Evolutionary conservation across 2,113 vertebrate genomes (phyloP), one percentile per base, ranked within the genome.

Genomic region (Calyptommatus sinebrachiatus): DNA sequence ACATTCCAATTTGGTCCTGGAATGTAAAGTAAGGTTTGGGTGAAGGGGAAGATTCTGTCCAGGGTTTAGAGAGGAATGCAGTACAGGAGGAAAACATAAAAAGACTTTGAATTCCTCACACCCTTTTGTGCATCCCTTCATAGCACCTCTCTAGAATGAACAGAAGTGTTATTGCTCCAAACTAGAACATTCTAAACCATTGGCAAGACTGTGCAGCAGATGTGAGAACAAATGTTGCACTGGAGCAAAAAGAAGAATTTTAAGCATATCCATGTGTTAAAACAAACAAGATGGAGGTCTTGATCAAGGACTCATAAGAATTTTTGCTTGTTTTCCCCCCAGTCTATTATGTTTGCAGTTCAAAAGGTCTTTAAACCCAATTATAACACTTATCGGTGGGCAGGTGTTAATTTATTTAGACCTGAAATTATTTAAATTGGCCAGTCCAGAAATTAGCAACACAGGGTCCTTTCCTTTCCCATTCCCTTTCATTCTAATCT

Each of bases 101-200:
- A 57, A 74, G 9, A 14, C 63, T 80, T 80, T 74, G 71, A 74
- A 74, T 26, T 80, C 12, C 53, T 18, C 48, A 68, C 79, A 60
- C 26, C 24, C 29, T 73, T 68, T 41, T 68, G 31, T 41, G 71
- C 35, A 5, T 74, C 31, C 68, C 26, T 35, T 31, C 8, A 22
- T 24, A 28, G 63, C 18, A 22, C 79, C 10, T 10, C 62, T 22
- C 10, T 24, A 66, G 16, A 80, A 24, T 9, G 26, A 45, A 31
- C 45, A 50, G 46, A 21, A 67, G 60, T 67, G 21, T 62, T 78
- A 61, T 70, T 48, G 2, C n/a, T 79, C 35, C 22, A 29, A 22
- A 28, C 28, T 11, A 57, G 29, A 31, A 29, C 22, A 45, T 16
- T 31, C 62, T n/a, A 12, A 35, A 20, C 26, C 41, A 57, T 48